A percentile compares a stretch with the other conserved stretches of the same genome.
These are phyloP conservation scores for Eremobia ochroleuca DNA, from an alignment of 2,888 invertebrate genomes.

Conservation along the genomic window DNA sequence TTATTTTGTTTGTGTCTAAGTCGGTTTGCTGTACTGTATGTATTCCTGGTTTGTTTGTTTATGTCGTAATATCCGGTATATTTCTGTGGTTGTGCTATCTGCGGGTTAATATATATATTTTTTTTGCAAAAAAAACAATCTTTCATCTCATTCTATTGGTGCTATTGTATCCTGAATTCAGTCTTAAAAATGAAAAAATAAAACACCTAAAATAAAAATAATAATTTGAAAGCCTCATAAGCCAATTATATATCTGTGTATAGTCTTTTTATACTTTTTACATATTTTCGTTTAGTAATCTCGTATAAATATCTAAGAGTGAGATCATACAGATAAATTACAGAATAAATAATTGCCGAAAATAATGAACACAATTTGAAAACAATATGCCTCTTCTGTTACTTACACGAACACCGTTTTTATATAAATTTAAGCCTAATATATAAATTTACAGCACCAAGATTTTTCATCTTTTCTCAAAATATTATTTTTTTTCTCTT, in stretches of 20 bases:
- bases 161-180: slow-evolving; percentile 85
- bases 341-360: slow-evolving; percentile 90
- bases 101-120: slow-evolving; percentile 75
- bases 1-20: slow-evolving; percentile 62
- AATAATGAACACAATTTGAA: slow-evolving; percentile 90
- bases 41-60: slow-evolving; percentile 60
- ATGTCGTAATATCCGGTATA: slow-evolving; percentile 69
- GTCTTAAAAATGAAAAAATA: slow-evolving; percentile 88
- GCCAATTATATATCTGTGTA: slow-evolving; percentile 89
- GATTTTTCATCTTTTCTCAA: slow-evolving; percentile 90
- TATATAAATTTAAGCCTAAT: slow-evolving; percentile 91
- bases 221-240: slow-evolving; percentile 89
- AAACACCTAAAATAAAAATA: slow-evolving; percentile 83
- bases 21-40: slow-evolving; percentile 61
- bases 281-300: slow-evolving; percentile 88
- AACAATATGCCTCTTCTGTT: slow-evolving; percentile 90
- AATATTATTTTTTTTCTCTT: slow-evolving; percentile 88
- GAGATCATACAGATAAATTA: slow-evolving; percentile 90
- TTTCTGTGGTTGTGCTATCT: slow-evolving; percentile 81
- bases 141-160: slow-evolving; percentile 81
- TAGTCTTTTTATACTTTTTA: slow-evolving; percentile 83
- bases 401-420: slow-evolving; percentile 89
- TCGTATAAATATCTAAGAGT: slow-evolving; percentile 90
- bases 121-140: slow-evolving; percentile 74
- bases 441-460: slow-evolving; percentile 91